A percentile compares a stretch with the other conserved stretches of the same genome.
phyloP scores from a whole-genome alignment of 2,113 vertebrate genomes.

The Fulmarus glacialis region DNA sequence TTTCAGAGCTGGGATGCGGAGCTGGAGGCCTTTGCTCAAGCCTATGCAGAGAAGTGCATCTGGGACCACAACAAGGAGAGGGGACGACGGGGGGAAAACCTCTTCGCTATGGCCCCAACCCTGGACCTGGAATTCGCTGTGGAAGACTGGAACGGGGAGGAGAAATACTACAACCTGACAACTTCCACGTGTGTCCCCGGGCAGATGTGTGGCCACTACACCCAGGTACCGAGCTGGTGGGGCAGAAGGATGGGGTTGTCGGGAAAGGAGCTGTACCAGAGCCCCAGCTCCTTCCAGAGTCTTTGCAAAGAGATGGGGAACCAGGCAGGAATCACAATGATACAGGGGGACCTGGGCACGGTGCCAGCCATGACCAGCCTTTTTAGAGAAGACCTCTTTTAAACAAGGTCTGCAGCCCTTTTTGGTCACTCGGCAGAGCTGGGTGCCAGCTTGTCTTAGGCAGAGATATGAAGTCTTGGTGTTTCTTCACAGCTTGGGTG shows the following conservation, averaged over 20 bases:
- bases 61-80: constrained; percentile 82
- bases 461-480: neutral
- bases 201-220: constrained; percentile 81
- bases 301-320: neutral
- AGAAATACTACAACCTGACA: constrained; percentile 73
- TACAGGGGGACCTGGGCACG: accelerated
- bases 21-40: constrained; percentile 75
- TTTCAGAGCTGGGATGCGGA: constrained; percentile 76
- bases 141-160: constrained; percentile 73
- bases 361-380: neutral
- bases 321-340: neutral
- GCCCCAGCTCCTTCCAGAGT: neutral
- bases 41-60: constrained; percentile 75
- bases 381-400: neutral
- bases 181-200: constrained; percentile 31
- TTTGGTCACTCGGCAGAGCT: neutral
- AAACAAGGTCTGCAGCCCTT: neutral
- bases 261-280: neutral
- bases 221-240: constrained; percentile 68
- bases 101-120: constrained; percentile 74
- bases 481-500: neutral
- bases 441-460: neutral
- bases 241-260: neutral
- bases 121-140: constrained; percentile 69
- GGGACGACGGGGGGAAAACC: constrained; percentile 75